Evolutionary conservation across 1,140 invertebrate species (phyloP).

Genomic region (Lepidurus apus): DNA sequence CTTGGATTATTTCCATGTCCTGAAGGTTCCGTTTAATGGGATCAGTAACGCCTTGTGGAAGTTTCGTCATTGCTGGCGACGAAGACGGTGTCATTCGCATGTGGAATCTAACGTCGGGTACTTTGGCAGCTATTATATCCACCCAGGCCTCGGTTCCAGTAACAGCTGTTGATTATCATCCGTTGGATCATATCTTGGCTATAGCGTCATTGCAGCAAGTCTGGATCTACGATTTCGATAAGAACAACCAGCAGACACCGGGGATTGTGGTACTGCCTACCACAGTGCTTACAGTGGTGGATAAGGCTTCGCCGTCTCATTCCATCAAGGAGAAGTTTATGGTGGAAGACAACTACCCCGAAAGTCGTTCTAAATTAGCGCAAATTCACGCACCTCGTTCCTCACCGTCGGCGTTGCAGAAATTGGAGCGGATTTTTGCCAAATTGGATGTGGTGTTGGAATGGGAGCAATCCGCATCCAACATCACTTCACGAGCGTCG

Average conservation of each 20-base stretch:
- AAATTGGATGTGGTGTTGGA: conserved; percentile 27
- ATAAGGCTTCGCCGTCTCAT: not conserved
- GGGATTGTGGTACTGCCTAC: not conserved
- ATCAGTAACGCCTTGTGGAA: conserved; percentile 14
- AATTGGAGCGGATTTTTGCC: conserved; percentile 27
- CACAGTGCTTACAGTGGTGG: not conserved
- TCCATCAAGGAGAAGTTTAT: not conserved
- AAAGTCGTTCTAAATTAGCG: not conserved
- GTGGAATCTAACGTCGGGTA: conserved; percentile 22
- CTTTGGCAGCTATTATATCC: conserved; percentile 6
- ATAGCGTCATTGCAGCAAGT: not conserved
- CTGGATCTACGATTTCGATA: not conserved
- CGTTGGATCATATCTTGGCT: conserved; percentile 1
- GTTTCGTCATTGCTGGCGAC: conserved; percentile 24
- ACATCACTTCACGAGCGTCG: not conserved
- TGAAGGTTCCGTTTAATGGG: conserved; percentile 4
- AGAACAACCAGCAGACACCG: not conserved
- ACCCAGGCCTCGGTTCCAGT: not conserved
- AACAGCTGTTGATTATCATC: conserved; percentile 23
- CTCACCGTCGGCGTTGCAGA: not conserved
- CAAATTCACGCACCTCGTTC: not conserved
- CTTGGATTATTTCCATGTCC: not conserved
- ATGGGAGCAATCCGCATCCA: not conserved
- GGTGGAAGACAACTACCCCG: not conserved
- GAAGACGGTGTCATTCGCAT: conserved; percentile 26